Evolutionary conservation across 2,797 vertebrate species (phyloP).

Genomic region (Dendrocincla fuliginosa): DNA sequence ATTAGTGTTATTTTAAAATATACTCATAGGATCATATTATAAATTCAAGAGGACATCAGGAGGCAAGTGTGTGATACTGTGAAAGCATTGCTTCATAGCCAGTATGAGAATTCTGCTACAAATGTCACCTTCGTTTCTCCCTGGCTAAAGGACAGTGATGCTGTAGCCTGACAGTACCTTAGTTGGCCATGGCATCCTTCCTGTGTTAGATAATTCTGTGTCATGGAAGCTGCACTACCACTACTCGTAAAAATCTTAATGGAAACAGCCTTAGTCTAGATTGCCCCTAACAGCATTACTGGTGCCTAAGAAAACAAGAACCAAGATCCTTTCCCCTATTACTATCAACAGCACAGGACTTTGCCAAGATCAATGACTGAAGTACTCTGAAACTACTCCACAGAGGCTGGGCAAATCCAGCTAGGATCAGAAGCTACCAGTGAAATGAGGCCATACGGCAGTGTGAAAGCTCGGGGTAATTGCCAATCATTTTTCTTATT

Average conservation of each 20-base stretch:
- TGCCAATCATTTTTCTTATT: background rate
- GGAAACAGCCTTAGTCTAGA: background rate
- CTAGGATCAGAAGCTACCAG: background rate
- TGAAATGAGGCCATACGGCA: background rate
- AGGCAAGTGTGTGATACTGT: background rate
- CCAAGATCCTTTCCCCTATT: background rate
- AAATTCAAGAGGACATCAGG: background rate
- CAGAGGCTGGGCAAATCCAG: background rate
- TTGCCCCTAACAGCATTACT: background rate
- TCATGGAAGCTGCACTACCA: background rate
- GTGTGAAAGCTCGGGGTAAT: background rate
- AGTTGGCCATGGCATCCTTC: fast-evolving
- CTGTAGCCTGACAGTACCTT: background rate
- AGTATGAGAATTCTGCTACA: background rate
- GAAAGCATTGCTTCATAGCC: background rate
- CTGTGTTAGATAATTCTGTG: background rate
- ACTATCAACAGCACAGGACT: background rate
- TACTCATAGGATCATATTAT: background rate
- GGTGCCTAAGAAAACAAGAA: background rate
- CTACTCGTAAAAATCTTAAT: background rate
- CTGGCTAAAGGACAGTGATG: background rate
- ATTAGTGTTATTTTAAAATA: constrained; percentile 10
- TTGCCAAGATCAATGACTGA: background rate
- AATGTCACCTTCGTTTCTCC: background rate
- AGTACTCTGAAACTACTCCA: background rate